Conservation (phyloP, 2,113 vertebrate species). For the Pionites leucogaster region DNA sequence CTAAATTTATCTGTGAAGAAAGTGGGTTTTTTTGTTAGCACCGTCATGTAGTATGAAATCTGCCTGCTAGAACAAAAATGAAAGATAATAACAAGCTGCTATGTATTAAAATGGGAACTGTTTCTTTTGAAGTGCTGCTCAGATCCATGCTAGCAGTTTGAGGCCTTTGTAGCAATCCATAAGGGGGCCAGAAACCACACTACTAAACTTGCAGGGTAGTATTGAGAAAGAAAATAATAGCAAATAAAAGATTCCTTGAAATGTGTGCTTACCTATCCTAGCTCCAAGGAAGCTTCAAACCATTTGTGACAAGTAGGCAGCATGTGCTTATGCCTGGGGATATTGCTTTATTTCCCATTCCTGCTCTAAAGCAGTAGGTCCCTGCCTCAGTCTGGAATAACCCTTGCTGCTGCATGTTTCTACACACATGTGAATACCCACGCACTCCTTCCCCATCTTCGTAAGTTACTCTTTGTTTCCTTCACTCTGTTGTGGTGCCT, state of each 20-base stretch:
- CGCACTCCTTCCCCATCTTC: rapidly evolving
- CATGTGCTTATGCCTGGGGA: rapidly evolving
- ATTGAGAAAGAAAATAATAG: neutral
- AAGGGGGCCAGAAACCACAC: neutral
- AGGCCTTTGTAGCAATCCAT: neutral
- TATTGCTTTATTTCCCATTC: neutral
- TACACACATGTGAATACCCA: rapidly evolving
- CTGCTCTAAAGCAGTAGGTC: neutral
- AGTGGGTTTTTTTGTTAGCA: neutral
- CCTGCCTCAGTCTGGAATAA: neutral
- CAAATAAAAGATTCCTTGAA: neutral
- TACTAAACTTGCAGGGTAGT: neutral
- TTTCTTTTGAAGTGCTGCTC: neutral
- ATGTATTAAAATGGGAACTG: neutral
- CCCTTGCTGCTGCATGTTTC: neutral
- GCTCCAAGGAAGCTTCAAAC: neutral
- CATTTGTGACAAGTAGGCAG: neutral
- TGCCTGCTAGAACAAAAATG: neutral
- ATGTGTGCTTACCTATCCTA: neutral
- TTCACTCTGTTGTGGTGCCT: neutral
- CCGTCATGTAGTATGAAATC: neutral
- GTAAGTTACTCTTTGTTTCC: neutral
- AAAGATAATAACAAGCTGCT: neutral
- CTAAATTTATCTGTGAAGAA: constrained; percentile 5
- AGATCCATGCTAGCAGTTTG: neutral